These are phyloP conservation scores for Polyodon spathula DNA, from an alignment of 2,113 vertebrate species.

Conservation along the genomic window DNA sequence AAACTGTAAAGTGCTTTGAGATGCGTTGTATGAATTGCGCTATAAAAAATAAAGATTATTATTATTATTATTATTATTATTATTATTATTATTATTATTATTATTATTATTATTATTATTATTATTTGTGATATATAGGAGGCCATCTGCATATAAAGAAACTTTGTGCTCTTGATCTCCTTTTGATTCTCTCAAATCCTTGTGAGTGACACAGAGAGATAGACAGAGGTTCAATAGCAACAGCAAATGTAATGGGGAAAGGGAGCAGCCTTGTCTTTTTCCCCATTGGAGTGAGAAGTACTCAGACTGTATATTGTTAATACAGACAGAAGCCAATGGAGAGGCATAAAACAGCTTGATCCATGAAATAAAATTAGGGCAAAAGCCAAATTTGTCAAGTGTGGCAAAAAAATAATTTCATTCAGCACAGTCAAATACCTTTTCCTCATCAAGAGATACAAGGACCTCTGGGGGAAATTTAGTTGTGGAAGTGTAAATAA, in stretches of 20 bases:
- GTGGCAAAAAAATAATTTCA: conserved; percentile 1
- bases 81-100: no score
- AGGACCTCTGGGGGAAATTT: conserved; percentile 8
- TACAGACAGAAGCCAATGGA: neutral
- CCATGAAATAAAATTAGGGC: neutral
- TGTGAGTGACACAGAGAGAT: neutral
- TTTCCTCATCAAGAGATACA: conserved; percentile 14
- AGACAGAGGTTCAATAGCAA: no score
- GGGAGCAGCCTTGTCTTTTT: neutral
- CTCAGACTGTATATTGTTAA: neutral
- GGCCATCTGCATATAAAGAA: neutral
- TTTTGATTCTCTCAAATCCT: neutral
- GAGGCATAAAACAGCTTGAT: neutral
- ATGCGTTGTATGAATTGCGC: no score
- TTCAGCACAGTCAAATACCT: neutral
- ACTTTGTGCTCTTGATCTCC: no score
- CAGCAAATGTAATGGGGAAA: neutral
- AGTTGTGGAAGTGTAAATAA: neutral
- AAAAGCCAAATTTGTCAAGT: conserved; percentile 8
- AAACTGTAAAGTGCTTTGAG: no score
- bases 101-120: no score
- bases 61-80: no score
- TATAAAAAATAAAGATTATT: no score
- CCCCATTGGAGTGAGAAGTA: conserved; percentile 1
- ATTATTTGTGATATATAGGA: conserved; percentile 5